Evolutionary conservation across 2,797 vertebrate species (phyloP), one percentile per base, ranked within the genome.

Genomic region (Sebastes diploproa): DNA sequence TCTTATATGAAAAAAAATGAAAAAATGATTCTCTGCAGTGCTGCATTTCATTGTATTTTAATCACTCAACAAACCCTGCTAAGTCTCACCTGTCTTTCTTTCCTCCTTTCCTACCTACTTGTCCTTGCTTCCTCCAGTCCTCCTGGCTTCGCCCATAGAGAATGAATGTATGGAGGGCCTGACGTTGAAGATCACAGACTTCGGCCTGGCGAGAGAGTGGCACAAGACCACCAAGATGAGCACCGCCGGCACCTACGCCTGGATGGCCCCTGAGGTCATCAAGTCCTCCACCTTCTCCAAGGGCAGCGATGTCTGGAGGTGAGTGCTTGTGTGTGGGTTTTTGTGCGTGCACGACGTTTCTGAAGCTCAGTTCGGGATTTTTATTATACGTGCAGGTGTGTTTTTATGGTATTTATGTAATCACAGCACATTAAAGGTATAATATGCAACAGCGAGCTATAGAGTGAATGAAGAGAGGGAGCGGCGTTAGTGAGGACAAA

Each of bases 141-240:
- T 98, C 30, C 92, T 98, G 90, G 95, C 96, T 16, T 95, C 97
- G 94, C 96, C 95, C 29, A 95, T 97, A 30, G 96, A 97, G 84
- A 95, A 96, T 1, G 97, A 96, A 9, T 94, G 95, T 80, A 96
- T 98, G 90, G 96, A 97, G 63, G 95, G 96, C 7, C 91, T 97
- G 90, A 97, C 96, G 3, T 74, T 98, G 91, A 98, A 98, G 95
- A 98, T 98, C 91, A 98, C 97, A 0, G 97, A 98, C 90, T 97
- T 98, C 0, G 97, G 97, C 36, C 92, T 98, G 87, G 97, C 97
- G 0, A 94, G 97, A 0, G 97, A 98, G 84, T 98, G 97, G 97
- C 97, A 98, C 95, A 97, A 97, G 80, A 98, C 97, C 60, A 98
- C 97, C 8, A 97, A 97, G 90, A 98, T 98, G 97, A 98, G 97